Percentiles rank a stretch among this genome's conserved stretches.
Conservation (phyloP, 1,140 invertebrate species). For the Psilanteris sp. region DNA sequence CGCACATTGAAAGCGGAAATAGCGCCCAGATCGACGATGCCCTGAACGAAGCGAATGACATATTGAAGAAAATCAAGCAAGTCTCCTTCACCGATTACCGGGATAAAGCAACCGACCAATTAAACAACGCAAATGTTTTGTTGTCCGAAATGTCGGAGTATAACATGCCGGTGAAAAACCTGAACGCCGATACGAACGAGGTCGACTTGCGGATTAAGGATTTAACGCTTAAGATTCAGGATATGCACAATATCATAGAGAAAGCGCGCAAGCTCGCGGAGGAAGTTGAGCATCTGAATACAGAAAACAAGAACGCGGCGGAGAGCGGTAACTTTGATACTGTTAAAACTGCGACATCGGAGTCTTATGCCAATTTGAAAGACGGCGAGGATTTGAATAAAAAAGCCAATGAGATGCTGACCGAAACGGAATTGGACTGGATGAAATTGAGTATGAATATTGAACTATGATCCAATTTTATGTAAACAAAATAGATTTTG, state of each 20-base stretch:
- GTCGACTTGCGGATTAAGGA: conserved; percentile 82
- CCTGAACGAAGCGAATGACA: conserved; percentile 85
- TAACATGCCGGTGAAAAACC: conserved; percentile 83
- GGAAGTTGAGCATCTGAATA: conserved; percentile 83
- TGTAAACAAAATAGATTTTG: too few relatives aligned
- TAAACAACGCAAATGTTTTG: conserved; percentile 83
- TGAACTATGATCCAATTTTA: too few relatives aligned
- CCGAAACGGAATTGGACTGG: conserved; percentile 74
- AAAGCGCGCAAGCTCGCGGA: conserved; percentile 82
- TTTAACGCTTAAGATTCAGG: conserved; percentile 85
- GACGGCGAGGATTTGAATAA: conserved; percentile 69
- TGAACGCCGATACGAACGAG: conserved; percentile 80
- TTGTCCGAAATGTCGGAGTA: conserved; percentile 85
- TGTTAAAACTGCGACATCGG: conserved; percentile 71
- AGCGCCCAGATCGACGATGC: conserved; percentile 89
- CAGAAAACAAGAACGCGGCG: conserved; percentile 74
- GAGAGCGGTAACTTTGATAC: conserved; percentile 70
- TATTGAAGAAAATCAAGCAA: conserved; percentile 84
- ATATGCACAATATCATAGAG: conserved; percentile 85
- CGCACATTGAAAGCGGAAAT: conserved; percentile 83
- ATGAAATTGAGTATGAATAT: conserved; percentile 65
- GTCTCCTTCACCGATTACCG: conserved; percentile 80
- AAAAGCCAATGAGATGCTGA: conserved; percentile 78
- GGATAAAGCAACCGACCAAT: conserved; percentile 81
- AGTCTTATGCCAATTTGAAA: conserved; percentile 67